Percentiles rank a stretch among this genome's conserved stretches.
Evolutionary conservation across 2,797 vertebrate genomes (phyloP).

Genomic region (Halcyon chelicuti): DNA sequence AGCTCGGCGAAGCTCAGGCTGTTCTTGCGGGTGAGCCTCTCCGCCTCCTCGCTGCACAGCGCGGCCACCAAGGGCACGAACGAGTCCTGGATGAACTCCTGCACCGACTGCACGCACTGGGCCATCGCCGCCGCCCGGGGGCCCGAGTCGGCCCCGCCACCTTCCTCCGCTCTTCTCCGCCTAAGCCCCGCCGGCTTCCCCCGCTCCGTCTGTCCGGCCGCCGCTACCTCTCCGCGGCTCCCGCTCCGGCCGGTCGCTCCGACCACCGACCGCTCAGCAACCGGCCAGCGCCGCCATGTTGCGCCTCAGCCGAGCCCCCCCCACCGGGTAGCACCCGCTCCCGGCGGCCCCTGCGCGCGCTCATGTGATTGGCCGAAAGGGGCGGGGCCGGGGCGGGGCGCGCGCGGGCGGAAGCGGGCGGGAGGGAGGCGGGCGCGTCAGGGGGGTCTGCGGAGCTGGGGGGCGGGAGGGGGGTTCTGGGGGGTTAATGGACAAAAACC

Average conservation of each 20-base stretch:
- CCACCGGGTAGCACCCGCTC: conserved; percentile 38
- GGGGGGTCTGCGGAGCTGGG: too few relatives aligned
- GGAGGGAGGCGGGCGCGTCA: too few relatives aligned
- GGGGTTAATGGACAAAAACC: too few relatives aligned
- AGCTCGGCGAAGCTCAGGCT: conserved; percentile 93
- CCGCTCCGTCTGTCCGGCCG: background rate
- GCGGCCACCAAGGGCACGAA: conserved; percentile 96
- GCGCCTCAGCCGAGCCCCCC: conserved; percentile 44
- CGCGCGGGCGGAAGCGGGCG: background rate
- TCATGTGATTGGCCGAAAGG: conserved; percentile 67
- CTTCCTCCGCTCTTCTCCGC: background rate
- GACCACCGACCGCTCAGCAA: background rate
- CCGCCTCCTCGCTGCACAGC: conserved; percentile 94
- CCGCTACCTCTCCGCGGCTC: background rate
- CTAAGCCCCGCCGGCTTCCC: background rate
- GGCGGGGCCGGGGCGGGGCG: background rate
- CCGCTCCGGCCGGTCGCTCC: background rate
- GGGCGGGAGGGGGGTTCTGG: too few relatives aligned
- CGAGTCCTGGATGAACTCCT: conserved; percentile 96
- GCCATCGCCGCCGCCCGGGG: conserved; percentile 82
- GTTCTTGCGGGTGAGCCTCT: conserved; percentile 91
- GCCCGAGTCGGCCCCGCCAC: background rate
- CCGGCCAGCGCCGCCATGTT: conserved; percentile 69
- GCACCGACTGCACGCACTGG: conserved; percentile 93
- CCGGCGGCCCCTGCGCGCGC: conserved; percentile 64